Conservation (phyloP, 2,797 vertebrate species). For the Hyperoplus lanceolatus region DNA sequence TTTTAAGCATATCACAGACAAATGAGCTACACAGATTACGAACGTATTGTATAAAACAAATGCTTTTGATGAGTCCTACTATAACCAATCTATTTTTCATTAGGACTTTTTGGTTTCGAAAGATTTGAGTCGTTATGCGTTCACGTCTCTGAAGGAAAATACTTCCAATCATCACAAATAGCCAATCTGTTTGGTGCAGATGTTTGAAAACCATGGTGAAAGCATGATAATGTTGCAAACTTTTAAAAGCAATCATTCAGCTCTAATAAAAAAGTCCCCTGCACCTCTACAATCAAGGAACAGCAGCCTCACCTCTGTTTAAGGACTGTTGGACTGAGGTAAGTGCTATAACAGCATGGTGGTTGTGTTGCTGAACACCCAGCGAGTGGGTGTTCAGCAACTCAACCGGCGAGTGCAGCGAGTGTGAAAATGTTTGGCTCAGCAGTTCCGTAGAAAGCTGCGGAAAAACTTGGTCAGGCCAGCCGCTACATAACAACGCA, state of each 20-base stretch:
- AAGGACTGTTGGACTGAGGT: constrained; percentile 16
- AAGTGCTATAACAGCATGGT: constrained; percentile 27
- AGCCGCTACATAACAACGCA: no score
- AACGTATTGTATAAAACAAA: not conserved
- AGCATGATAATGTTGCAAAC: constrained; percentile 2
- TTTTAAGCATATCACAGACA: not conserved
- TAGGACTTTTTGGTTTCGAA: not conserved
- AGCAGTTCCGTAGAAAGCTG: no score
- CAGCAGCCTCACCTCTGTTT: not conserved
- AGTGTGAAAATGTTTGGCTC: no score
- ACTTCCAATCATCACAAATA: constrained; percentile 20
- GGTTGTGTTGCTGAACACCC: no score
- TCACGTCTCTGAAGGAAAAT: constrained; percentile 8
- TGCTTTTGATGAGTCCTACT: not conserved
- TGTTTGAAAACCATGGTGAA: not conserved
- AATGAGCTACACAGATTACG: not conserved
- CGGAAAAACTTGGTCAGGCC: no score
- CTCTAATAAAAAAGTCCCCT: constrained; percentile 26
- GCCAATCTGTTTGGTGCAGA: constrained; percentile 17
- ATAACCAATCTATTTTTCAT: not conserved
- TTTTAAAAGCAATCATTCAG: constrained; percentile 23
- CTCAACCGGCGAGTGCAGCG: no score
- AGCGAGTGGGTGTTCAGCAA: no score
- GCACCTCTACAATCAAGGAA: constrained; percentile 56
- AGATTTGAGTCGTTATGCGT: not conserved